phyloP scores from a whole-genome alignment of 1,140 invertebrate species.

The Cherax quadricarinatus region DNA sequence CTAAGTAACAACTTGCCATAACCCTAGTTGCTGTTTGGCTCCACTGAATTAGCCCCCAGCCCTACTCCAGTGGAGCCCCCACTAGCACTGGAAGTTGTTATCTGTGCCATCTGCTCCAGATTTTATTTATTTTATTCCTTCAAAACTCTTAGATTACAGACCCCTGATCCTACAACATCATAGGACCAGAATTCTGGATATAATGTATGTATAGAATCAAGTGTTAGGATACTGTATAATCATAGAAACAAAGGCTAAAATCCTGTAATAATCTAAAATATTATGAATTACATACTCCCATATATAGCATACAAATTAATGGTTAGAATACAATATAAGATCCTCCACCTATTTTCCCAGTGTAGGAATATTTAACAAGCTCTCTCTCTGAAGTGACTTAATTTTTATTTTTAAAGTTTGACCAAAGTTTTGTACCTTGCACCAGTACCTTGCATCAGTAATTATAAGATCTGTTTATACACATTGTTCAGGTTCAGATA shows the following conservation, averaged over 20 bases:
- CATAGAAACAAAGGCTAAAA: background rate
- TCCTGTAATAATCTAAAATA: background rate
- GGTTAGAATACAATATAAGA: background rate
- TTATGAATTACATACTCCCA: background rate
- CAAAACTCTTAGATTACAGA: background rate
- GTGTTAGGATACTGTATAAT: background rate
- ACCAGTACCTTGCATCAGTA: background rate
- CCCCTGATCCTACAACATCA: background rate
- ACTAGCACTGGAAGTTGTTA: background rate
- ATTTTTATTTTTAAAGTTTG: background rate
- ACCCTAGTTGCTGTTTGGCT: conserved; percentile 40
- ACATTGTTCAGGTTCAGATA: background rate
- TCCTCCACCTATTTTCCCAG: background rate
- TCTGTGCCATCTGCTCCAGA: background rate
- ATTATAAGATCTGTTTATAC: background rate
- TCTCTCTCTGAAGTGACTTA: background rate
- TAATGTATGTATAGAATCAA: background rate
- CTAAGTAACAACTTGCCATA: background rate
- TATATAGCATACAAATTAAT: background rate
- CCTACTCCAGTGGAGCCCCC: conserved; percentile 60
- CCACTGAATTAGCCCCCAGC: conserved; percentile 58
- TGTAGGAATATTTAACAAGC: background rate
- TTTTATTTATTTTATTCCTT: background rate
- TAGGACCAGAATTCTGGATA: conserved; percentile 4
- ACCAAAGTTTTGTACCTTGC: background rate